These are phyloP conservation scores for Pogoniulus pusillus DNA, from an alignment of 2,797 vertebrate species.

Conservation along the genomic window DNA sequence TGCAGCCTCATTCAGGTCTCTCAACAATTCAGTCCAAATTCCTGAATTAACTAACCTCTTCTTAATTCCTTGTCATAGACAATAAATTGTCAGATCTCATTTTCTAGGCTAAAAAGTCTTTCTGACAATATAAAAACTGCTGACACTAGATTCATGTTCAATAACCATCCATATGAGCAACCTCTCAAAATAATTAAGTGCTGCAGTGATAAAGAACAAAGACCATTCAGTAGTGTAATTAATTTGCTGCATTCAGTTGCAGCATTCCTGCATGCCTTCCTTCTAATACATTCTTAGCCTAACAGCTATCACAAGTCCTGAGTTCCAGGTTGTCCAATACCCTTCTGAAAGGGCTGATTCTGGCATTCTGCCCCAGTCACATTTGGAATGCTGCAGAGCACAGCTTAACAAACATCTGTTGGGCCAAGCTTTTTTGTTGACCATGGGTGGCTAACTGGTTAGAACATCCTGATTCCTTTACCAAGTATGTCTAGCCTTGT, in stretches of 20 bases:
- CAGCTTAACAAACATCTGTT: conserved; percentile 9
- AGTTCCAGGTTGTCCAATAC: not conserved
- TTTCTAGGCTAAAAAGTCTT: conserved; percentile 22
- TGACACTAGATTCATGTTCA: not conserved
- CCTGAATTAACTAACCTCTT: not conserved
- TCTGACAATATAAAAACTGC: not conserved
- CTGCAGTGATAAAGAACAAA: conserved; percentile 7
- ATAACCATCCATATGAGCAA: not conserved
- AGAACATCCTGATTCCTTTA: not conserved
- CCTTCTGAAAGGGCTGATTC: not conserved
- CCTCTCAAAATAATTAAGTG: conserved; percentile 31
- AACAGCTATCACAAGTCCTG: not conserved
- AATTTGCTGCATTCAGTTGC: not conserved
- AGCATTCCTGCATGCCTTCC: not conserved
- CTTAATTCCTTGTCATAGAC: not conserved
- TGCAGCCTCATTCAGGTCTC: not conserved
- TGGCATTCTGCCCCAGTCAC: not conserved
- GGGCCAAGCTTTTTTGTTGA: not conserved
- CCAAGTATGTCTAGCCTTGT: not conserved
- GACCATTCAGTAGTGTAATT: not conserved
- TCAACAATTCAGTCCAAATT: not conserved
- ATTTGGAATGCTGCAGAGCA: not conserved
- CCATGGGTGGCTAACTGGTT: not conserved
- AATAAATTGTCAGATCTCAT: not conserved
- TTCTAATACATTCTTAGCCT: not conserved